These are phyloP conservation scores for Trichogramma pretiosum DNA, from an alignment of 1,140 invertebrate species.

Conservation along the genomic window DNA sequence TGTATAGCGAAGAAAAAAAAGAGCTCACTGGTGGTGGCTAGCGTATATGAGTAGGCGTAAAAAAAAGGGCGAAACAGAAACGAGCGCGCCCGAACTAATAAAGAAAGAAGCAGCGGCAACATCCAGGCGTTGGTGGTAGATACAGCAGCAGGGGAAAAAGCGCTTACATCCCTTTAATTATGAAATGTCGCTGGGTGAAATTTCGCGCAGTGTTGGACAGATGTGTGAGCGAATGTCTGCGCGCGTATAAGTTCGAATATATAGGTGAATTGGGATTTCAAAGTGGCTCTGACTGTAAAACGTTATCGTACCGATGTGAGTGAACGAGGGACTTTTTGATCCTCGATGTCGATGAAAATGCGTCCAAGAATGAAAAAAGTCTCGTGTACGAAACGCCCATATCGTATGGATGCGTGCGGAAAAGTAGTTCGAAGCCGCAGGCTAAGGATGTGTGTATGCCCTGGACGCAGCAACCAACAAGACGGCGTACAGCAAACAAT, in stretches of 20 bases:
- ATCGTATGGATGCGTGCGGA: neutral
- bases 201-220: neutral
- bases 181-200: conserved; percentile 16
- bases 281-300: too few species aligned
- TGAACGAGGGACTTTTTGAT: too few species aligned
- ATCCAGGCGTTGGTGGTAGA: too few species aligned
- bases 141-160: conserved; percentile 18
- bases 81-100: too few species aligned
- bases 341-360: too few species aligned
- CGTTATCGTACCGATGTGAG: too few species aligned
- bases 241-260: too few species aligned
- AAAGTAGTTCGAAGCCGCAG: neutral
- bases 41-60: too few species aligned
- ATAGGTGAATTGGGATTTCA: too few species aligned
- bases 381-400: neutral
- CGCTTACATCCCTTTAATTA: conserved; percentile 21
- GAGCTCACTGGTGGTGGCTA: neutral
- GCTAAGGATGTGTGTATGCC: neutral
- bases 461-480: neutral
- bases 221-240: neutral
- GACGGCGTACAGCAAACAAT: conserved; percentile 40
- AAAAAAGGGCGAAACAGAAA: too few species aligned
- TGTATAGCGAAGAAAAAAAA: neutral
- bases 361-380: neutral
- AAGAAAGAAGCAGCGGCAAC: too few species aligned